Evolutionary conservation across 2,888 invertebrate species (phyloP).

Genomic region (Campoplex nolae): DNA sequence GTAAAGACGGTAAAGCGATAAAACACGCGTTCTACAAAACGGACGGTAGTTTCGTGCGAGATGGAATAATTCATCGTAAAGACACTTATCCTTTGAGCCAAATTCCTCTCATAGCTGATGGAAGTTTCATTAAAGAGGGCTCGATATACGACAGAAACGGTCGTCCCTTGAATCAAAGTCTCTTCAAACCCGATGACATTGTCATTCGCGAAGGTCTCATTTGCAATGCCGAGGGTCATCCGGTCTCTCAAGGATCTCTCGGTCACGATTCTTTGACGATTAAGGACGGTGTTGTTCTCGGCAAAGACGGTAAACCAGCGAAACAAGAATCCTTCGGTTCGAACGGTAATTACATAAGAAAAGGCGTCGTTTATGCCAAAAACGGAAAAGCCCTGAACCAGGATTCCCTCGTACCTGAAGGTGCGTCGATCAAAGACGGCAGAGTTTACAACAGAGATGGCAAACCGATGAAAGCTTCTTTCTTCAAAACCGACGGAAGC

Average conservation of each 20-base stretch:
- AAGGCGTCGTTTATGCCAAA: slow-evolving; percentile 77
- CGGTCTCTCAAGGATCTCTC: slow-evolving; percentile 75
- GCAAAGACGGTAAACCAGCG: slow-evolving; percentile 79
- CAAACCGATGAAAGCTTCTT: slow-evolving; percentile 79
- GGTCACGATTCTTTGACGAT: slow-evolving; percentile 78
- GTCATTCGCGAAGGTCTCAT: slow-evolving; percentile 79
- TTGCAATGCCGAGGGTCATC: slow-evolving; percentile 73
- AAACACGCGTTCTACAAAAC: slow-evolving; percentile 81
- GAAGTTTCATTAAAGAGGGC: slow-evolving; percentile 79
- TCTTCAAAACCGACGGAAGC: slow-evolving; percentile 82
- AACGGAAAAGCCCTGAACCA: slow-evolving; percentile 81
- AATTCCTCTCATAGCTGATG: slow-evolving; percentile 80
- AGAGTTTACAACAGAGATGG: slow-evolving; percentile 79
- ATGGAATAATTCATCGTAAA: slow-evolving; percentile 79
- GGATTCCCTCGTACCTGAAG: slow-evolving; percentile 81
- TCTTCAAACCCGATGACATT: slow-evolving; percentile 80
- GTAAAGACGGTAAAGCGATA: slow-evolving; percentile 80
- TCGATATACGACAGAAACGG: slow-evolving; percentile 76
- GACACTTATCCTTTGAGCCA: slow-evolving; percentile 79
- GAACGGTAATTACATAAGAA: slow-evolving; percentile 78
- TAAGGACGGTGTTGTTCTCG: slow-evolving; percentile 78
- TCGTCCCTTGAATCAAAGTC: slow-evolving; percentile 77
- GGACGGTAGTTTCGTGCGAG: slow-evolving; percentile 81
- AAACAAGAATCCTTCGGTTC: slow-evolving; percentile 81
- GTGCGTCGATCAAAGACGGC: slow-evolving; percentile 80